These are phyloP conservation scores for Dyspetes luteomarginatus DNA, from an alignment of 2,888 invertebrate genomes.

Conservation along the genomic window DNA sequence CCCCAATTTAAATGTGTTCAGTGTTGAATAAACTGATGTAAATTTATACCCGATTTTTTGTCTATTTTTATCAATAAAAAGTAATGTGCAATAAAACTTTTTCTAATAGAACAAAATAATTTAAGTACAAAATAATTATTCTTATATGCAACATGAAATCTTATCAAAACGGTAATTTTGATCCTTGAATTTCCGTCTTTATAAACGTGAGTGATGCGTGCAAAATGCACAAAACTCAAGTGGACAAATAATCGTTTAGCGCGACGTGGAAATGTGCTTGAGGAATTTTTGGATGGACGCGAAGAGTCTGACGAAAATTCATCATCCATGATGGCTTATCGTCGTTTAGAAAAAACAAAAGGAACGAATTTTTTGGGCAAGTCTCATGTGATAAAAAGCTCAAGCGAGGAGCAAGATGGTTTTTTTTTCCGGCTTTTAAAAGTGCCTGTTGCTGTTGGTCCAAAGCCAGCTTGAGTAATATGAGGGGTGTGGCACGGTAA, in stretches of 20 bases:
- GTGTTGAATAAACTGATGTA: neutral
- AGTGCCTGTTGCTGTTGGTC: conserved; percentile 75
- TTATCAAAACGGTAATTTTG: neutral
- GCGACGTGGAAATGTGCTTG: conserved; percentile 33
- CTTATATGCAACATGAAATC: neutral
- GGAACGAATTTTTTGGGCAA: conserved; percentile 65
- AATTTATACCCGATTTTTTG: neutral
- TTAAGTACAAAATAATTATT: neutral
- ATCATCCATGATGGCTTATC: conserved; percentile 42
- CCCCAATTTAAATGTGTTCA: neutral
- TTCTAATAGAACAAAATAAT: neutral
- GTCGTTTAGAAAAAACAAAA: conserved; percentile 46
- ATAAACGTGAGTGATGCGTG: neutral
- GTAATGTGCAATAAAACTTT: neutral
- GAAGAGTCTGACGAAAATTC: conserved; percentile 24
- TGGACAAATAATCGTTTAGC: conserved; percentile 8
- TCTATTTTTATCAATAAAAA: conserved; percentile 10
- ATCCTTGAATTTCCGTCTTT: neutral
- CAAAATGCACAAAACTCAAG: neutral
- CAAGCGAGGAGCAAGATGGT: too few relatives aligned
- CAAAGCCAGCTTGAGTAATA: conserved; percentile 72
- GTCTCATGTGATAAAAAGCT: conserved; percentile 20
- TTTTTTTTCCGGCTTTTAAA: conserved; percentile 67
- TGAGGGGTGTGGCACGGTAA: conserved; percentile 38
- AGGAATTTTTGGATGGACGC: conserved; percentile 20